phyloP scores from a whole-genome alignment of 2,888 invertebrate genomes.

The Azorinus chamasolen region DNA sequence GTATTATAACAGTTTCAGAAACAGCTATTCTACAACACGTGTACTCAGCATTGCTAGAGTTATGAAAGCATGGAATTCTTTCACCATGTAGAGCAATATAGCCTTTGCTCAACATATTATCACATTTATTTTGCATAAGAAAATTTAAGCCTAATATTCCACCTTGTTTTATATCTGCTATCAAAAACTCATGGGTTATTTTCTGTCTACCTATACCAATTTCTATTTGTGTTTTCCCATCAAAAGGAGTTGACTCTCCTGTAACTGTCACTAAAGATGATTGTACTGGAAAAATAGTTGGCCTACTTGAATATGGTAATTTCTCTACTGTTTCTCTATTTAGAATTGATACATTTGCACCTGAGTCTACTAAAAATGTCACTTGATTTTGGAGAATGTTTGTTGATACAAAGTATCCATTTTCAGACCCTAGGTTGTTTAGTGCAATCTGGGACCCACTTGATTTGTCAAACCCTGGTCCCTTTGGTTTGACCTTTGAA shows the following conservation, averaged over 20 bases:
- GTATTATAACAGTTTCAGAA: slow-evolving; percentile 6
- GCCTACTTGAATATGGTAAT: too few relatives aligned
- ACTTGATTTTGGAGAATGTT: background rate
- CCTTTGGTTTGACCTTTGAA: slow-evolving; percentile 20
- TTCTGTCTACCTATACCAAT: background rate
- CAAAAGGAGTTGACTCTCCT: too few relatives aligned
- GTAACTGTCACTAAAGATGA: too few relatives aligned
- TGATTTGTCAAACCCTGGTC: slow-evolving; percentile 18
- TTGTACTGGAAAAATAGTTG: too few relatives aligned
- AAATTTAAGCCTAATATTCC: too few relatives aligned
- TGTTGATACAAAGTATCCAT: slow-evolving; percentile 17
- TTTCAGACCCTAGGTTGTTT: slow-evolving; percentile 20
- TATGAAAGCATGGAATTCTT: slow-evolving; percentile 12
- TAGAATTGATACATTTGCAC: too few relatives aligned
- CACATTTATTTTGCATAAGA: slow-evolving; percentile 8
- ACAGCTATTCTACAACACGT: too few relatives aligned
- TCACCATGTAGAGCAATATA: slow-evolving; percentile 16
- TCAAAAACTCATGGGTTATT: slow-evolving; percentile 16
- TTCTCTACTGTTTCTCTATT: too few relatives aligned
- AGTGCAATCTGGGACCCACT: slow-evolving; percentile 8
- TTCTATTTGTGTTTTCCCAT: too few relatives aligned
- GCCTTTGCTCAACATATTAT: slow-evolving; percentile 18
- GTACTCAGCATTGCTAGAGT: background rate
- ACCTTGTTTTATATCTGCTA: slow-evolving; percentile 8
- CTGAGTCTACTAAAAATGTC: too few relatives aligned